Percentiles rank a stretch among this genome's conserved stretches.
These are phyloP conservation scores for Rousettus madagascariensis DNA, from an alignment of 2,797 vertebrate genomes.

Conservation along the genomic window DNA sequence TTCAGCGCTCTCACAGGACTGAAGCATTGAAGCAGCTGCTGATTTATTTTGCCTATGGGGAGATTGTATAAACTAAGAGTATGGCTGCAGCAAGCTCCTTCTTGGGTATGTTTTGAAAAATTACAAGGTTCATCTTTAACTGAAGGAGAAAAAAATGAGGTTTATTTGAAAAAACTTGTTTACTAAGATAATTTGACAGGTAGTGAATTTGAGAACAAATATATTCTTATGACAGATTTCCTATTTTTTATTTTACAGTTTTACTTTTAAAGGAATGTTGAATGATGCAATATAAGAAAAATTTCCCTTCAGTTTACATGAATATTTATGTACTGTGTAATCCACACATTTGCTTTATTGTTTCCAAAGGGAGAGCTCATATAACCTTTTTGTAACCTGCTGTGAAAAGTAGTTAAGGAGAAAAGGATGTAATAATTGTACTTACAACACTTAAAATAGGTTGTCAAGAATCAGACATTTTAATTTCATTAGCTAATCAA, in stretches of 20 bases:
- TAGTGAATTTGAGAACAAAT: background rate
- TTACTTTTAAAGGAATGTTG: background rate
- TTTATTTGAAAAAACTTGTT: background rate
- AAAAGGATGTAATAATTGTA: constrained; percentile 36
- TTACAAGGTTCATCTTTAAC: constrained; percentile 66
- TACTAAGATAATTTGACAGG: background rate
- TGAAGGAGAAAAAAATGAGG: background rate
- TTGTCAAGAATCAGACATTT: constrained; percentile 32
- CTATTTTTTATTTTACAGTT: constrained; percentile 32
- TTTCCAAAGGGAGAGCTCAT: background rate
- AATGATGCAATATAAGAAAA: constrained; percentile 15
- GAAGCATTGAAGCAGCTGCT: constrained; percentile 73
- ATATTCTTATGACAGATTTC: background rate
- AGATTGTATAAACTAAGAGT: constrained; percentile 62
- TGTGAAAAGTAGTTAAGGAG: constrained; percentile 48
- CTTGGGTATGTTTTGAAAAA: constrained; percentile 70
- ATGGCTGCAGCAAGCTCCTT: constrained; percentile 76
- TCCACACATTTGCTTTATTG: constrained; percentile 39
- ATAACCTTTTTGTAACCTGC: background rate
- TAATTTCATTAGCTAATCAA: constrained; percentile 50
- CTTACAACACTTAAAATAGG: constrained; percentile 4
- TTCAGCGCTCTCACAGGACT: constrained; percentile 20
- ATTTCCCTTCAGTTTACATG: background rate
- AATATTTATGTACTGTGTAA: constrained; percentile 9
- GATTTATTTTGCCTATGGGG: constrained; percentile 75